These are phyloP conservation scores for Drosophila nr. fundita DNA, from an alignment of 2,888 invertebrate genomes.

Conservation along the genomic window DNA sequence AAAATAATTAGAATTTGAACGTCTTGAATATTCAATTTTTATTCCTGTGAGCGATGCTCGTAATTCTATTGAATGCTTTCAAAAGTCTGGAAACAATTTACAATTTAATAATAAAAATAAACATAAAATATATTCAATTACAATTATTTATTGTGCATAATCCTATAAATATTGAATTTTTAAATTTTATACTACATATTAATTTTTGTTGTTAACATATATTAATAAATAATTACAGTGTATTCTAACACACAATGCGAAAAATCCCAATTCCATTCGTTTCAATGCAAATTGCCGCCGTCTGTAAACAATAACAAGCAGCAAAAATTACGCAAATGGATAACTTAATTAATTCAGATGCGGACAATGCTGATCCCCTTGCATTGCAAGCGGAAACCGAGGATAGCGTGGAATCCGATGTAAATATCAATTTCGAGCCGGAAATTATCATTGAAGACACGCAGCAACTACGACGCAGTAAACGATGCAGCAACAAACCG, in stretches of 20 bases:
- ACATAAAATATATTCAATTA: neutral
- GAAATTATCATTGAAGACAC: conserved; percentile 10
- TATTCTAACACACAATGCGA: neutral
- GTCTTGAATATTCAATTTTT: neutral
- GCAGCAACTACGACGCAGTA: conserved; percentile 14
- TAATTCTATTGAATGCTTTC: neutral
- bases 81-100: neutral
- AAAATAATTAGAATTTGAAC: neutral
- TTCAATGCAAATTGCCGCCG: conserved; percentile 10
- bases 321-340: conserved; percentile 26
- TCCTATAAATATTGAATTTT: neutral
- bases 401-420: neutral
- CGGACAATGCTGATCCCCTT: conserved; percentile 11
- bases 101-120: neutral
- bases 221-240: neutral
- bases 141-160: neutral
- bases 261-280: conserved; percentile 37
- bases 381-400: conserved; percentile 8
- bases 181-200: neutral
- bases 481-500: neutral
- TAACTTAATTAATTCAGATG: neutral
- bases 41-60: neutral
- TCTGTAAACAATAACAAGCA: conserved; percentile 17
- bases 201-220: neutral
- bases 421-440: neutral